Evolutionary conservation across 2,888 invertebrate species (phyloP).

Genomic region (Apoderus coryli): DNA sequence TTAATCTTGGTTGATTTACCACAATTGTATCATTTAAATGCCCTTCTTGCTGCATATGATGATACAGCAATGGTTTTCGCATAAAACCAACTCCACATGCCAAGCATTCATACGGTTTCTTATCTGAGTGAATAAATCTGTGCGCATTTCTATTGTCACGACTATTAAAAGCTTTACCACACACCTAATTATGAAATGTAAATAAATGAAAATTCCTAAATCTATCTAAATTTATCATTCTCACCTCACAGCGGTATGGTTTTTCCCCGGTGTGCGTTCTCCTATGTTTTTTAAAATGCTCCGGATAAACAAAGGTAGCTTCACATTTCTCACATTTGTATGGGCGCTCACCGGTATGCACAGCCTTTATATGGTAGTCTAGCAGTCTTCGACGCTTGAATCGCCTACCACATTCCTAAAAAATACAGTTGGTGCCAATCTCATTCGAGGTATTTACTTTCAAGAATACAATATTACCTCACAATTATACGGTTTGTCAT

Average conservation of each 20-base stretch:
- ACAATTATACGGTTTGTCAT: constrained; percentile 60
- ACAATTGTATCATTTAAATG: constrained; percentile 71
- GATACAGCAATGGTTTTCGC: constrained; percentile 63
- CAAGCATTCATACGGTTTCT: constrained; percentile 74
- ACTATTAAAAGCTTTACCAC: constrained; percentile 72
- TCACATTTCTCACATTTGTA: constrained; percentile 56
- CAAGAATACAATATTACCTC: too few species aligned
- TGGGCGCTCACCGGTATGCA: constrained; percentile 67
- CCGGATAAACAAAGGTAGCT: constrained; percentile 71
- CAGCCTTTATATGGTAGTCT: constrained; percentile 69
- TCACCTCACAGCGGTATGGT: constrained; percentile 46
- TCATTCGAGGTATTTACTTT: too few species aligned
- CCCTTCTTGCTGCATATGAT: constrained; percentile 60
- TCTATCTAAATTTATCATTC: neutral
- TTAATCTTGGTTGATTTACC: constrained; percentile 56
- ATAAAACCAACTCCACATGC: constrained; percentile 72
- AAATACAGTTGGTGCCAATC: too few species aligned
- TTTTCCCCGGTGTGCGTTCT: constrained; percentile 66
- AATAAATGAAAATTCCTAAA: neutral
- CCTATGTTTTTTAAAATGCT: constrained; percentile 68
- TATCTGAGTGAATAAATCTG: constrained; percentile 71
- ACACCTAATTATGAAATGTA: constrained; percentile 38
- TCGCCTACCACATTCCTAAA: constrained; percentile 47
- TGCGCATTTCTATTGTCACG: constrained; percentile 76
- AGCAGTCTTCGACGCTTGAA: constrained; percentile 59